phyloP scores from a whole-genome alignment of 1,140 invertebrate genomes.

The Drosophila melanica region DNA sequence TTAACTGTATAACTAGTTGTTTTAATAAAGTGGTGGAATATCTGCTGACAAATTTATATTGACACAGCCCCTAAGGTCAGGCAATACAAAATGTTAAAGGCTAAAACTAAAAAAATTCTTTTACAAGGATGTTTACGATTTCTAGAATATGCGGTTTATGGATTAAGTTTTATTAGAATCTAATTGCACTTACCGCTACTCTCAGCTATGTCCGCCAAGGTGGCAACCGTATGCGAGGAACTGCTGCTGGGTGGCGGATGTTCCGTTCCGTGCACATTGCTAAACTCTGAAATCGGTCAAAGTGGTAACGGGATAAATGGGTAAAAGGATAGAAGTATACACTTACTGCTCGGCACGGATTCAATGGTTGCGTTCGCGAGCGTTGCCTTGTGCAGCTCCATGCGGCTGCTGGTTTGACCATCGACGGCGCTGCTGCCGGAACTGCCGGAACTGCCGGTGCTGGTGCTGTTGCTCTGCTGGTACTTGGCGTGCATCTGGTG shows the following conservation, averaged over 20 bases:
- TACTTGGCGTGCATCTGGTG: constrained; percentile 68
- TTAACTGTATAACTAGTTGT: too few relatives aligned
- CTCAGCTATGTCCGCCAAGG: constrained; percentile 73
- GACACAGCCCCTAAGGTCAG: too few relatives aligned
- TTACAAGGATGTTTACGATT: too few relatives aligned
- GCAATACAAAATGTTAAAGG: too few relatives aligned
- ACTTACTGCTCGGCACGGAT: constrained; percentile 54
- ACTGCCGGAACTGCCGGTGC: too few relatives aligned
- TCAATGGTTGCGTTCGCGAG: constrained; percentile 72
- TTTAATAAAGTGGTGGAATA: too few relatives aligned
- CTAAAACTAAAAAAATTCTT: too few relatives aligned
- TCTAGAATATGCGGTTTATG: neutral
- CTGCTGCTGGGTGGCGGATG: constrained; percentile 18
- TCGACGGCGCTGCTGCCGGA: constrained; percentile 53
- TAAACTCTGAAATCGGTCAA: constrained; percentile 51
- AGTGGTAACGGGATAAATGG: neutral
- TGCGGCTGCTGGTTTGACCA: constrained; percentile 69
- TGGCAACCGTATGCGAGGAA: constrained; percentile 51
- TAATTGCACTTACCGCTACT: constrained; percentile 48
- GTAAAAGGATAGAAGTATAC: neutral
- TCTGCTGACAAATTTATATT: too few relatives aligned
- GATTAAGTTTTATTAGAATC: neutral
- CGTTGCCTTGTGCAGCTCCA: constrained; percentile 80
- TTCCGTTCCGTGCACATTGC: constrained; percentile 34
- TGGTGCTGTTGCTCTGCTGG: constrained; percentile 44